Evolutionary conservation across 1,140 invertebrate genomes (phyloP).

Genomic region (Anthonomus grandis): DNA sequence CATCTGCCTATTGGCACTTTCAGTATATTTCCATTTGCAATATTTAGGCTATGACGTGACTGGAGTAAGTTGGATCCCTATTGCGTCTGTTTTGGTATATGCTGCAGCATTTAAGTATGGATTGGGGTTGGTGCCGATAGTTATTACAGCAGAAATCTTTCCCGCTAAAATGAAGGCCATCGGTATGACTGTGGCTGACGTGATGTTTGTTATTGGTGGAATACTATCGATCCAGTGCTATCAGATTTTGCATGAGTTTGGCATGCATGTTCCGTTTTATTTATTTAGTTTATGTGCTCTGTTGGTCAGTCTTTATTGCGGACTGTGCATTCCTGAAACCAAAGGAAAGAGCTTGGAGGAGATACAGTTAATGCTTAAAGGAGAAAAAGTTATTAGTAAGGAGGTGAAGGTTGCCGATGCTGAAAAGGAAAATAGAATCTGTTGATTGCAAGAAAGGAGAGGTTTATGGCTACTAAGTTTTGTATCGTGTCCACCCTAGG

Average conservation of each 20-base stretch:
- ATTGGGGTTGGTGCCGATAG: conserved; percentile 61
- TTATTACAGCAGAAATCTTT: conserved; percentile 60
- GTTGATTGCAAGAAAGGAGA: no score
- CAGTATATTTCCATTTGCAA: conserved; percentile 41
- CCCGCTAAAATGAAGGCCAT: conserved; percentile 58
- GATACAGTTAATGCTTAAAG: conserved; percentile 54
- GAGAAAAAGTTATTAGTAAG: conserved; percentile 9
- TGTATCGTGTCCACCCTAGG: no score
- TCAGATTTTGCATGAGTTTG: conserved; percentile 53
- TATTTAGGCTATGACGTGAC: conserved; percentile 20
- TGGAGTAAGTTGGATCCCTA: conserved; percentile 32
- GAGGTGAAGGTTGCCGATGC: not conserved
- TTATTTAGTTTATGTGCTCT: conserved; percentile 61
- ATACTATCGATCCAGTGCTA: conserved; percentile 69
- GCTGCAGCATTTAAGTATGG: conserved; percentile 36
- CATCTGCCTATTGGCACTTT: conserved; percentile 31
- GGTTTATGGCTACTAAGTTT: no score
- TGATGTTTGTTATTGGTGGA: conserved; percentile 46
- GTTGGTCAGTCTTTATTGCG: conserved; percentile 59
- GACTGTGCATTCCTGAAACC: conserved; percentile 69
- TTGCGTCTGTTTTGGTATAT: conserved; percentile 35
- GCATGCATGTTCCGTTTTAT: conserved; percentile 60
- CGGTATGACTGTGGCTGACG: conserved; percentile 42
- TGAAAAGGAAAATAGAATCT: no score
- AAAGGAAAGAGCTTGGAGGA: conserved; percentile 73